Percentiles rank a stretch among this genome's conserved stretches.
Conservation (phyloP, 2,888 invertebrate species). For the Allolobophora icterica region DNA sequence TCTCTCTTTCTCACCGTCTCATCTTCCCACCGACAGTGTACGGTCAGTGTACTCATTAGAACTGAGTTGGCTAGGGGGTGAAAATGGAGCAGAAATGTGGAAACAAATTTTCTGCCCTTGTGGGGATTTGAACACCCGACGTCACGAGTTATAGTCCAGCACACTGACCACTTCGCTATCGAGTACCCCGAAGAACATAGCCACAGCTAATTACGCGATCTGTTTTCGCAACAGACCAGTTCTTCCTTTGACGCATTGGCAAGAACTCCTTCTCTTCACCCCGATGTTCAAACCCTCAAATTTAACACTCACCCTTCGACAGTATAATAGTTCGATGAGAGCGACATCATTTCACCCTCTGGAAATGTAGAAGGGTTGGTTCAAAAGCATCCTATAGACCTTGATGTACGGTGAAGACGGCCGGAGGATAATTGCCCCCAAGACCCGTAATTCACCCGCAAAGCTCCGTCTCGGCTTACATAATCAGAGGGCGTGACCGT, state of each 20-base stretch:
- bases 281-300: not conserved
- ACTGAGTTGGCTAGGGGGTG: too few relatives aligned
- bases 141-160: too few relatives aligned
- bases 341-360: not conserved
- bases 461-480: not conserved
- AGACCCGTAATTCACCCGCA: not conserved
- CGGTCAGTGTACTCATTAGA: too few relatives aligned
- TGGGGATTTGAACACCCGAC: too few relatives aligned
- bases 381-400: too few relatives aligned
- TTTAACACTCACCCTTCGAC: not conserved
- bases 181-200: too few relatives aligned
- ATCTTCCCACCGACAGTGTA: too few relatives aligned
- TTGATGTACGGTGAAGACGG: not conserved
- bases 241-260: not conserved
- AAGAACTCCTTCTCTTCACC: not conserved
- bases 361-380: not conserved
- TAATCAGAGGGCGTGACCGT: constrained; percentile 2
- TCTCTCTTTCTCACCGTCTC: too few relatives aligned
- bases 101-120: too few relatives aligned
- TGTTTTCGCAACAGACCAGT: not conserved
- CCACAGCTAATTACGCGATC: not conserved
- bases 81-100: too few relatives aligned
- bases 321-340: not conserved
- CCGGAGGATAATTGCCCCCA: not conserved
- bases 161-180: too few relatives aligned